phyloP scores from a whole-genome alignment of 2,113 vertebrate genomes.

The Fulmarus glacialis region DNA sequence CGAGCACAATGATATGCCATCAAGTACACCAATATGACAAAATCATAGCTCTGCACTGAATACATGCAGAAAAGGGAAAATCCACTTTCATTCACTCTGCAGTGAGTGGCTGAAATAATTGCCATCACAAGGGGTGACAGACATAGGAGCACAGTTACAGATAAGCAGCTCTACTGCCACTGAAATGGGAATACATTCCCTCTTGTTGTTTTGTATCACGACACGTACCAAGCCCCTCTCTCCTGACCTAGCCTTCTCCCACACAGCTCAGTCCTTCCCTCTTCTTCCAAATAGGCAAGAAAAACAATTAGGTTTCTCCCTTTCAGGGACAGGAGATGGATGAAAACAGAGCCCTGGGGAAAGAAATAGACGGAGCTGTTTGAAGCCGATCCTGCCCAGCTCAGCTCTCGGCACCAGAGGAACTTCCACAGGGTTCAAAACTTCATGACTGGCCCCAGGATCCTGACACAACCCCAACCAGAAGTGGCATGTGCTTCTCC shows the following conservation, averaged over 20 bases:
- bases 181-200: background rate
- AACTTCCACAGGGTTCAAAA: background rate
- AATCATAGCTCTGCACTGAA: background rate
- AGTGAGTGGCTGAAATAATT: background rate
- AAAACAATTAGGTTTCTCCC: background rate
- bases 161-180: background rate
- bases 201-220: background rate
- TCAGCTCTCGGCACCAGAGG: background rate
- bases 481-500: background rate
- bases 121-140: background rate
- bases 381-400: background rate
- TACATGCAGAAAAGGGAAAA: background rate
- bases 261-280: background rate
- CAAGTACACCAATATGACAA: background rate
- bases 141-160: background rate
- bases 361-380: background rate
- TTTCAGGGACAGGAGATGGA: background rate
- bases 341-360: background rate
- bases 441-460: background rate
- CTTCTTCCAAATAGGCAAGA: background rate
- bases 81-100: background rate
- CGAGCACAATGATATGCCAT: accelerated
- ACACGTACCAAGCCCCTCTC: background rate
- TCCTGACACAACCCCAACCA: background rate
- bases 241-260: background rate